Conservation (phyloP, 92 coral and sea anemone species). For the Metridium senile region DNA sequence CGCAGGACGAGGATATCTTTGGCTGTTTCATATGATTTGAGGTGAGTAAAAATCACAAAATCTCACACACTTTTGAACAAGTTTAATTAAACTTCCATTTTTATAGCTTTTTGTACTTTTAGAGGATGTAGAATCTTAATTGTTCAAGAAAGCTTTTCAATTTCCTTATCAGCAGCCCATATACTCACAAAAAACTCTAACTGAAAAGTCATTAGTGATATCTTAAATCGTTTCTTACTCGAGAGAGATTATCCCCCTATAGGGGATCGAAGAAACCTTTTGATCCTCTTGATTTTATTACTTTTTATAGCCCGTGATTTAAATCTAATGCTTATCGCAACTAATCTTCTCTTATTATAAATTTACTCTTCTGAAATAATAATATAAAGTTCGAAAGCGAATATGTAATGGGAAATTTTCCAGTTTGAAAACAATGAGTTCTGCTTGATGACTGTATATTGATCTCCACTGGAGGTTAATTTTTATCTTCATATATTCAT, state of each 20-base stretch:
- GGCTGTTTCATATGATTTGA: too few relatives aligned
- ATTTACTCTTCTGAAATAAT: not conserved
- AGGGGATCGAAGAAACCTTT: not conserved
- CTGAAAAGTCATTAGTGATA: not conserved
- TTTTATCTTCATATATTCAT: not conserved
- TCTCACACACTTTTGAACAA: too few relatives aligned
- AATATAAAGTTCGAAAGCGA: not conserved
- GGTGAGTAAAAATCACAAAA: too few relatives aligned
- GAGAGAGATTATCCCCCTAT: not conserved
- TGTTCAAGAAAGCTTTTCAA: not conserved
- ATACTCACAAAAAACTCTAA: not conserved
- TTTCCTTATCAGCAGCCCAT: not conserved
- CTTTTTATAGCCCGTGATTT: not conserved
- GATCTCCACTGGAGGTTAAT: not conserved
- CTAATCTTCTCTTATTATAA: not conserved
- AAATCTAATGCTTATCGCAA: not conserved
- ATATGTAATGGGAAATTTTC: not conserved
- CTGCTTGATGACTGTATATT: too few relatives aligned
- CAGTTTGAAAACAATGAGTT: not conserved
- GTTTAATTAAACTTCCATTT: too few relatives aligned
- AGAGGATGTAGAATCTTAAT: too few relatives aligned
- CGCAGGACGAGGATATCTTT: too few relatives aligned
- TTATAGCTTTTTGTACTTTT: not conserved
- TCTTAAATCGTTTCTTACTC: not conserved
- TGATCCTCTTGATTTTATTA: not conserved